Conservation (phyloP, 2,888 invertebrate genomes). For the Luperina nickerlii region DNA sequence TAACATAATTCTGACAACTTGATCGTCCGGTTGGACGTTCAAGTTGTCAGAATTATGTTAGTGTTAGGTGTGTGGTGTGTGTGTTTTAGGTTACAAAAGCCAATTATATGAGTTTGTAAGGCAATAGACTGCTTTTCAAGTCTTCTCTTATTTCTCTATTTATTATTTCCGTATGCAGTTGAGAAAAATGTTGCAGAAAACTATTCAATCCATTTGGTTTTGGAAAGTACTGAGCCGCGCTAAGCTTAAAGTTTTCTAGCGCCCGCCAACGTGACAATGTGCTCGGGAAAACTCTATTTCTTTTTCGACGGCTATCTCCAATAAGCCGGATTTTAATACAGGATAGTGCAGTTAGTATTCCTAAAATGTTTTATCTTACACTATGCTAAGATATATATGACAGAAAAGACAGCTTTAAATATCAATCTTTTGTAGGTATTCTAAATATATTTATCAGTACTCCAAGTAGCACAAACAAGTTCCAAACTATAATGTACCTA, state of each 20-base stretch:
- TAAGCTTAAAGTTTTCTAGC: constrained; percentile 35
- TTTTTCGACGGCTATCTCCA: constrained; percentile 1
- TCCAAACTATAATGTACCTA: background rate
- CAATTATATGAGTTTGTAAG: background rate
- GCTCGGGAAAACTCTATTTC: constrained; percentile 20
- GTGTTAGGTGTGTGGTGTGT: no score
- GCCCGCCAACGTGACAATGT: constrained; percentile 33
- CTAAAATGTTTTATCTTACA: background rate
- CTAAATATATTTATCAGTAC: background rate
- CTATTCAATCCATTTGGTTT: constrained; percentile 28
- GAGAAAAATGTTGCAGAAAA: constrained; percentile 6
- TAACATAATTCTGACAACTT: constrained; percentile 20
- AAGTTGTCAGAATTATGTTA: no score
- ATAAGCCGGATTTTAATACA: constrained; percentile 17
- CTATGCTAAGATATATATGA: background rate
- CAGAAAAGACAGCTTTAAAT: background rate
- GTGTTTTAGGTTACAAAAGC: background rate
- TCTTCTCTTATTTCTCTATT: background rate
- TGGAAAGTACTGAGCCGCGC: constrained; percentile 14
- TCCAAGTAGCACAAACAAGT: background rate
- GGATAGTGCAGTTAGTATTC: background rate
- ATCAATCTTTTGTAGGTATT: background rate
- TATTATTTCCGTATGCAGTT: constrained; percentile 4
- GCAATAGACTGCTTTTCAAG: background rate
- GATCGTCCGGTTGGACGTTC: background rate